phyloP scores from a whole-genome alignment of 2,888 invertebrate genomes.

The Tortrix viridana region DNA sequence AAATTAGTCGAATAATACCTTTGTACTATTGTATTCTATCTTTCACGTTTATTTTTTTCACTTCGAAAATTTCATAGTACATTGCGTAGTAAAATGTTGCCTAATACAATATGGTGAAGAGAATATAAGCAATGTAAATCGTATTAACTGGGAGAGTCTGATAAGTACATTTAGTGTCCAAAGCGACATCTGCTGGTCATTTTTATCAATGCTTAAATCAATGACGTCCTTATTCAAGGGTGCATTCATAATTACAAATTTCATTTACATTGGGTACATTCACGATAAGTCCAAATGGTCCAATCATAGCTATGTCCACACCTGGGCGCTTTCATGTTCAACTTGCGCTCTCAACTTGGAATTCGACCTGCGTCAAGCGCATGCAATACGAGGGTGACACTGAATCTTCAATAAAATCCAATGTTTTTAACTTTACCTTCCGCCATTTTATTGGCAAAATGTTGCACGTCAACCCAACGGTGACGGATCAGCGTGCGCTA shows the following conservation, averaged over 20 bases:
- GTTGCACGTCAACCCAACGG: no score
- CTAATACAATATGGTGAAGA: background rate
- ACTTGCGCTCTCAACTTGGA: no score
- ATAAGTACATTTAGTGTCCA: slow-evolving; percentile 1
- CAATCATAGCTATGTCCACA: no score
- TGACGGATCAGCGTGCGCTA: no score
- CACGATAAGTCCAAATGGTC: no score
- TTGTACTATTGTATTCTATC: background rate
- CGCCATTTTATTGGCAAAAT: no score
- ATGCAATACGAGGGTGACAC: no score
- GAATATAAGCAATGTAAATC: slow-evolving; percentile 21
- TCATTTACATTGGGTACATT: no score
- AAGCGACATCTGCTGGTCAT: slow-evolving; percentile 44
- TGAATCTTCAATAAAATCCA: no score
- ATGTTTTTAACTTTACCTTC: no score
- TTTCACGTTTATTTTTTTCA: background rate
- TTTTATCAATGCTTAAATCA: slow-evolving; percentile 41
- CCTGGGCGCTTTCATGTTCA: no score
- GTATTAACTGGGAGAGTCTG: background rate
- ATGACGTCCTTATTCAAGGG: slow-evolving; percentile 41
- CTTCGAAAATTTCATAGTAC: background rate
- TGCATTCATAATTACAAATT: slow-evolving; percentile 30
- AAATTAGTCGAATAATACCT: slow-evolving; percentile 22
- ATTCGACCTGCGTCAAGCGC: no score
- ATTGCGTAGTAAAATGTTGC: background rate